A percentile compares a stretch with the other conserved stretches of the same genome.
phyloP scores from a whole-genome alignment of 2,113 vertebrate genomes.

The Notothenia coriiceps region DNA sequence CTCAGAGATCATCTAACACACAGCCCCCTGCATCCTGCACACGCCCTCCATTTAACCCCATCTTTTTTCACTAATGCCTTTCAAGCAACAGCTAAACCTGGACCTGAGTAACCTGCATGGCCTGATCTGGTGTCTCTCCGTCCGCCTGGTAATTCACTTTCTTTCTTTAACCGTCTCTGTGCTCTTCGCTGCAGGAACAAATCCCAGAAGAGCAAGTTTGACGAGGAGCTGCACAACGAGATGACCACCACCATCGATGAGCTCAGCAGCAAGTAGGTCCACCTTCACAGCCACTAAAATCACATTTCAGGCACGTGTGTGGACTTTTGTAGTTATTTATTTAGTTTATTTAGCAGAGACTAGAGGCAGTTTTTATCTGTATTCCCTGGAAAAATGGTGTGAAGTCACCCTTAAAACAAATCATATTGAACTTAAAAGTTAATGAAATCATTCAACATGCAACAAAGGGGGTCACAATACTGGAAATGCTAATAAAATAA shows the following conservation, averaged over 20 bases:
- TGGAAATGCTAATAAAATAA: too few species aligned
- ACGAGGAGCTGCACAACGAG: conserved; percentile 93
- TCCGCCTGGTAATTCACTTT: conserved; percentile 5
- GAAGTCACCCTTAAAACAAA: too few species aligned
- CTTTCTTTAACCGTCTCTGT: conserved; percentile 53
- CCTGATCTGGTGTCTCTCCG: conserved; percentile 54
- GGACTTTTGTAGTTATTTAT: background rate
- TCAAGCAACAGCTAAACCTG: conserved; percentile 41
- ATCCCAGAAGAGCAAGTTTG: conserved; percentile 92
- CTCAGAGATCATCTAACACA: conserved; percentile 68
- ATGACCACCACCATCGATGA: conserved; percentile 97
- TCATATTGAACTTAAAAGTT: too few species aligned
- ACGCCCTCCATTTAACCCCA: conserved; percentile 14
- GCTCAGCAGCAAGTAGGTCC: conserved; percentile 90
- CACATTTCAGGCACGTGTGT: background rate
- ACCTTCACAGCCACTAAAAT: background rate
- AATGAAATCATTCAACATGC: too few species aligned
- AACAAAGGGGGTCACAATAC: too few species aligned
- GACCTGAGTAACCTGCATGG: conserved; percentile 68
- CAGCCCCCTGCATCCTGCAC: conserved; percentile 57
- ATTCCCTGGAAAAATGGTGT: too few species aligned
- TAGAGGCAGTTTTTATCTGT: too few species aligned
- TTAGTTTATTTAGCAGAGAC: background rate
- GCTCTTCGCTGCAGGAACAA: conserved; percentile 85
- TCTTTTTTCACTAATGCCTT: conserved; percentile 63